These are phyloP conservation scores for Pemphigus obesinymphae DNA, from an alignment of 1,140 invertebrate genomes.

Conservation along the genomic window DNA sequence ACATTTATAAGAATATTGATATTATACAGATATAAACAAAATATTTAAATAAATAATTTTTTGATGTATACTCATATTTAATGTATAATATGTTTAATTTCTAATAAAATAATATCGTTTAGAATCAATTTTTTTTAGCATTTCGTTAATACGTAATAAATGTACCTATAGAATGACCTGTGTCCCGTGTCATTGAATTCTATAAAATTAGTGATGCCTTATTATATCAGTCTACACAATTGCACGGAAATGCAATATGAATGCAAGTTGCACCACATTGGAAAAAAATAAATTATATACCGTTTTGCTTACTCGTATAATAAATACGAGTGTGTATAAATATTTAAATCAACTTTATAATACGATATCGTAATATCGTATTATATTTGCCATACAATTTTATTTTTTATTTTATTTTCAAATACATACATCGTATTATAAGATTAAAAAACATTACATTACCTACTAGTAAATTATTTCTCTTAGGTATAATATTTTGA, in stretches of 20 bases:
- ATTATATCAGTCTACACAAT: neutral
- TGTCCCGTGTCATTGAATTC: neutral
- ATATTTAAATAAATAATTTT: too few relatives aligned
- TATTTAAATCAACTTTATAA: neutral
- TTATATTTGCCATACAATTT: neutral
- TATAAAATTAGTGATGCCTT: neutral
- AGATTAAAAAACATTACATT: too few relatives aligned
- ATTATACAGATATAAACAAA: too few relatives aligned
- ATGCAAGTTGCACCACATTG: neutral
- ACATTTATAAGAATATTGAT: too few relatives aligned
- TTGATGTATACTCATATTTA: neutral
- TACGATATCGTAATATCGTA: too few relatives aligned
- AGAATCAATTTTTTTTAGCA: neutral
- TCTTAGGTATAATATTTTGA: too few relatives aligned
- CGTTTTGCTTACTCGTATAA: neutral
- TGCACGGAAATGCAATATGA: neutral
- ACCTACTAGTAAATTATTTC: too few relatives aligned
- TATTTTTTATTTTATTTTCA: too few relatives aligned
- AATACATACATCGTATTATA: too few relatives aligned
- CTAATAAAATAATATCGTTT: too few relatives aligned
- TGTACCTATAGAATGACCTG: neutral
- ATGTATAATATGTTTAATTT: too few relatives aligned
- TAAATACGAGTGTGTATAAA: neutral
- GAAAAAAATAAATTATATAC: neutral
- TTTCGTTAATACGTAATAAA: neutral